phyloP scores from a whole-genome alignment of 2,797 vertebrate genomes.

The Liparis tanakae region DNA sequence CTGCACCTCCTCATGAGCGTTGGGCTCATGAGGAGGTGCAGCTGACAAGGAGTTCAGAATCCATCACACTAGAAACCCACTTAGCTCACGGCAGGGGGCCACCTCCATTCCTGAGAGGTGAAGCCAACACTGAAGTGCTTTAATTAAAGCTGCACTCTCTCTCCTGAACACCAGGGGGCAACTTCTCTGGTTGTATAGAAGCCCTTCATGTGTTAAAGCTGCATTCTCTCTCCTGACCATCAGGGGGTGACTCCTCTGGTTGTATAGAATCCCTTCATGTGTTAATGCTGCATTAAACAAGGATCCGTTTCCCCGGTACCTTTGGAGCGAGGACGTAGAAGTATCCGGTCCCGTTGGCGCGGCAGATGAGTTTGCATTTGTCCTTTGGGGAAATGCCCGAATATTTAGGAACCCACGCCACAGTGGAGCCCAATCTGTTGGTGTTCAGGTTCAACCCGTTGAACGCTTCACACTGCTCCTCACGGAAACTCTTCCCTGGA shows the following conservation, averaged over 20 bases:
- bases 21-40: conserved; percentile 25
- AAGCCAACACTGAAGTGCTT: not conserved
- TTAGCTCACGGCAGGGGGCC: no score
- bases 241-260: not conserved
- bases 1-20: not conserved
- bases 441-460: conserved; percentile 95
- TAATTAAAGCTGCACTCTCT: not conserved
- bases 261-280: no score
- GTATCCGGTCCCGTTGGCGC: conserved; percentile 96
- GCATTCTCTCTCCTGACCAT: not conserved
- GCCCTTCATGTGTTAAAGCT: not conserved
- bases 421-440: conserved; percentile 88
- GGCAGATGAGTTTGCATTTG: conserved; percentile 96
- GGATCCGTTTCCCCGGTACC: conserved; percentile 71
- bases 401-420: conserved; percentile 97
- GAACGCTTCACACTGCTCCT: conserved; percentile 95
- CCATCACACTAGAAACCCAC: conserved; percentile 12
- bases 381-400: conserved; percentile 93
- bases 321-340: conserved; percentile 95
- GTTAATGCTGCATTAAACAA: no score
- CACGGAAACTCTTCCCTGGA: conserved; percentile 92
- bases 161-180: not conserved
- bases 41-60: conserved; percentile 21
- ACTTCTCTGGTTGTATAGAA: not conserved
- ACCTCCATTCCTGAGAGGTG: not conserved